Percentiles rank a stretch among this genome's conserved stretches.
phyloP scores from a whole-genome alignment of 2,888 invertebrate species.

The Isoperla grammatica region DNA sequence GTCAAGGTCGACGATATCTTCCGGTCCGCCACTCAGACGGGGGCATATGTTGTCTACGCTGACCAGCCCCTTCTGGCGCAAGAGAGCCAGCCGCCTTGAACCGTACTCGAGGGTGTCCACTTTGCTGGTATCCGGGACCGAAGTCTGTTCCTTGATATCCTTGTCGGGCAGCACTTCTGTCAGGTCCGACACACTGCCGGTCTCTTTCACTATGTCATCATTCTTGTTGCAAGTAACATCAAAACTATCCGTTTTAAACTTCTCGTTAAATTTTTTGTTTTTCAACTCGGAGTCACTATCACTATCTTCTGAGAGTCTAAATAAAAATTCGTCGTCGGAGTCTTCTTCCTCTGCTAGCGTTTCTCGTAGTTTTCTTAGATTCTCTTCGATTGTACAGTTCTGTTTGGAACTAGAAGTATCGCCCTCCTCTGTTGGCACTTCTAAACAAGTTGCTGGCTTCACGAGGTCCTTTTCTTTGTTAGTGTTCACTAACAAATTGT shows the following conservation, averaged over 20 bases:
- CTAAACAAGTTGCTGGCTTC: no score
- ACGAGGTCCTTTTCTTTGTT: no score
- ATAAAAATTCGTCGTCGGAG: neutral
- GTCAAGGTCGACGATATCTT: conserved; percentile 58
- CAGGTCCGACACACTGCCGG: neutral
- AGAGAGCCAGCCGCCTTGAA: neutral
- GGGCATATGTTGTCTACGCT: conserved; percentile 40
- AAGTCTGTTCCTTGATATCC: conserved; percentile 36
- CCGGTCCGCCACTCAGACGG: conserved; percentile 47
- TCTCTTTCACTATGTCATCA: neutral
- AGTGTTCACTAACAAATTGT: no score
- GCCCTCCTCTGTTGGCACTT: no score
- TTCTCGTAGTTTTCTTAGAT: neutral
- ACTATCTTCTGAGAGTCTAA: neutral
- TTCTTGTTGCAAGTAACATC: neutral
- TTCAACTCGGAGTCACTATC: no score
- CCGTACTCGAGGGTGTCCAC: conserved; percentile 40
- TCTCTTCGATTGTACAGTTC: neutral
- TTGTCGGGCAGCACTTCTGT: neutral
- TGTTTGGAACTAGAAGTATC: no score
- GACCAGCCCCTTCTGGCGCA: neutral
- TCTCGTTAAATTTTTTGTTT: neutral
- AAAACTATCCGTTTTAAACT: neutral
- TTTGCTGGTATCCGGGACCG: conserved; percentile 42
- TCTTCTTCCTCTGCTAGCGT: neutral